phyloP scores from a whole-genome alignment of 2,113 vertebrate species.

The Cariama cristata region DNA sequence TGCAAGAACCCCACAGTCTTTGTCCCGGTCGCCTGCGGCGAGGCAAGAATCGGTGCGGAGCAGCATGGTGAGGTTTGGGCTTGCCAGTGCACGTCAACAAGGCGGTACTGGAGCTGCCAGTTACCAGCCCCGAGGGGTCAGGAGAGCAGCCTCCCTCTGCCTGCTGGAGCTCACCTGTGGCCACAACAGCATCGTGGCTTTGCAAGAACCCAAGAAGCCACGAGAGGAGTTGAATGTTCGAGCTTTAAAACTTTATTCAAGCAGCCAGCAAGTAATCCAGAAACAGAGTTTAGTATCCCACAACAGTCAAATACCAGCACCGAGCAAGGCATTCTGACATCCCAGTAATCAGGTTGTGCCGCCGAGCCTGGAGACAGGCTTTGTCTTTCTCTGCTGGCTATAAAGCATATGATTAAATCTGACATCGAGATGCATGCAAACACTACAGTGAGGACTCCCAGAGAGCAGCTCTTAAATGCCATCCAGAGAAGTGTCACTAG shows the following conservation, averaged over 20 bases:
- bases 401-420: not conserved
- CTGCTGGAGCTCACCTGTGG: accelerated
- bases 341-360: not conserved
- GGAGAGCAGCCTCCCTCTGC: not conserved
- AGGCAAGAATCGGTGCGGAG: not conserved
- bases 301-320: not conserved
- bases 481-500: not conserved
- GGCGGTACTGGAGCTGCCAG: not conserved
- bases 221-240: not conserved
- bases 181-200: not conserved
- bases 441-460: not conserved
- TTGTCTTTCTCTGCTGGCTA: not conserved
- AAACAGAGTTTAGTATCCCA: not conserved
- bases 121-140: not conserved
- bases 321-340: not conserved
- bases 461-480: not conserved
- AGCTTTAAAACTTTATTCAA: slow-evolving; percentile 69
- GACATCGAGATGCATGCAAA: slow-evolving; percentile 46
- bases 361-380: not conserved
- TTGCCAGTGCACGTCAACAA: not conserved
- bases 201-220: slow-evolving; percentile 25
- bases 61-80: accelerated
- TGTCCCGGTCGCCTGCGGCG: accelerated
- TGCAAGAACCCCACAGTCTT: slow-evolving; percentile 7
- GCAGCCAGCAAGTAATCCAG: slow-evolving; percentile 24